Percentiles rank a stretch among this genome's conserved stretches.
These are phyloP conservation scores for Manis crassicaudata DNA, from an alignment of 2,797 vertebrate genomes.

Conservation along the genomic window DNA sequence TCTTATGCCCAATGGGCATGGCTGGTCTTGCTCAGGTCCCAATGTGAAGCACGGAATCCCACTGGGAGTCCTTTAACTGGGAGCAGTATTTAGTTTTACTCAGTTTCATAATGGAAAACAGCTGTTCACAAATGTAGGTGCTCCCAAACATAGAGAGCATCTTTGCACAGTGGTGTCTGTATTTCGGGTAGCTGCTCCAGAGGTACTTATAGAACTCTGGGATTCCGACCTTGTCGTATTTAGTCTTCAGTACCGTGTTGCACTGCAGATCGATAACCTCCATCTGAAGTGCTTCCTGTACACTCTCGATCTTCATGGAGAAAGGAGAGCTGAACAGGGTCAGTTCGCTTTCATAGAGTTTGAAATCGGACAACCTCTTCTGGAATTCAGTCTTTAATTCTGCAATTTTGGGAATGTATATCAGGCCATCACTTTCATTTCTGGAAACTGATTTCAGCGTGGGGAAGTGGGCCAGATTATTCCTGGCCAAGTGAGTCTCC, in stretches of 20 bases:
- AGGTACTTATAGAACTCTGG: constrained; percentile 70
- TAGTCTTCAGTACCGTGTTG: constrained; percentile 60
- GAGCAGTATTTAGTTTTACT: constrained; percentile 62
- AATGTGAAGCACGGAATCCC: constrained; percentile 48
- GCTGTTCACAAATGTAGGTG: constrained; percentile 74
- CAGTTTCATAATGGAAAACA: constrained; percentile 80
- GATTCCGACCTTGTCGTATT: constrained; percentile 64
- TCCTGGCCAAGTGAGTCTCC: constrained; percentile 70
- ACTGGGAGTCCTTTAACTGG: background rate
- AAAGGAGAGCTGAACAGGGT: constrained; percentile 67
- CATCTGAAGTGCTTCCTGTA: constrained; percentile 70
- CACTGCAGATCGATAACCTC: constrained; percentile 77
- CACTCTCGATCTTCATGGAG: constrained; percentile 32
- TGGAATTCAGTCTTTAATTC: constrained; percentile 67
- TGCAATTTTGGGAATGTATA: constrained; percentile 66
- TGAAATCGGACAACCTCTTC: constrained; percentile 60
- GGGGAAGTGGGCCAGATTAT: constrained; percentile 75
- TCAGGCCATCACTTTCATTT: constrained; percentile 36
- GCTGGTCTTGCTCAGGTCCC: accelerated
- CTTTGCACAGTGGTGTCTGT: constrained; percentile 59
- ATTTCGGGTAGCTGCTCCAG: constrained; percentile 64
- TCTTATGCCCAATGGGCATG: accelerated
- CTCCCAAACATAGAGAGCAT: constrained; percentile 78
- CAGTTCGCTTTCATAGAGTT: constrained; percentile 60
- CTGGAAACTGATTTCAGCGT: constrained; percentile 48